These are phyloP conservation scores for Drosophila lacertosa DNA, from an alignment of 1,140 invertebrate genomes.

Conservation along the genomic window DNA sequence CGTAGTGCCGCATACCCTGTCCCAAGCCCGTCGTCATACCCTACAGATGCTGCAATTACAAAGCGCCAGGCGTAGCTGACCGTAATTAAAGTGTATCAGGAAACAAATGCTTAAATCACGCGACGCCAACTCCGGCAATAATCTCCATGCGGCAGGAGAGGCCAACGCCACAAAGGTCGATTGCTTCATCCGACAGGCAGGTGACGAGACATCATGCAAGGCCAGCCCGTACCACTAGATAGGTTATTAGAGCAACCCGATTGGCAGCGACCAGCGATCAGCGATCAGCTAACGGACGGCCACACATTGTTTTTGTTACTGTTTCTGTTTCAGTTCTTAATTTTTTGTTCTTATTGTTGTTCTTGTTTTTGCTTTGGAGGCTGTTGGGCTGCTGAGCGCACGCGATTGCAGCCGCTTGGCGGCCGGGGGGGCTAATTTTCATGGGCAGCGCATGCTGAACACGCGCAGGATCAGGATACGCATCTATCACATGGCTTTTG, in stretches of 20 bases:
- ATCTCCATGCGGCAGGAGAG: constrained; percentile 16
- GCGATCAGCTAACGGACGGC: constrained; percentile 18
- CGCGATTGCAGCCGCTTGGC: constrained; percentile 65
- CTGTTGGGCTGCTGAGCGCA: constrained; percentile 45
- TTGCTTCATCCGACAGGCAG: constrained; percentile 82
- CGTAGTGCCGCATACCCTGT: neutral
- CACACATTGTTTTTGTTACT: constrained; percentile 22
- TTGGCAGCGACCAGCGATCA: constrained; percentile 27
- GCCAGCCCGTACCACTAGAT: constrained; percentile 41
- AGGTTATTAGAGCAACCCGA: constrained; percentile 65
- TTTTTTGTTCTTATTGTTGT: no score
- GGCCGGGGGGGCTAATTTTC: constrained; percentile 56
- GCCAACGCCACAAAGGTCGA: constrained; percentile 50
- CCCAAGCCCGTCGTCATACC: neutral
- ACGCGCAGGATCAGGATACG: constrained; percentile 62
- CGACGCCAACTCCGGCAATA: constrained; percentile 53
- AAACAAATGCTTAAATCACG: constrained; percentile 83
- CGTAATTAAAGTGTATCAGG: constrained; percentile 78
- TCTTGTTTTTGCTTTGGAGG: no score
- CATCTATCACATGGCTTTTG: constrained; percentile 10
- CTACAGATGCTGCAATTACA: constrained; percentile 23
- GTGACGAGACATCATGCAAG: constrained; percentile 76
- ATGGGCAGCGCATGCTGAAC: constrained; percentile 69
- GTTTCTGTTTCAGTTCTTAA: no score
- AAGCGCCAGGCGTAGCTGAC: constrained; percentile 39